Base-by-base conservation (phyloP, 2,888 invertebrate species). In the Trichacis sp. region DNA sequence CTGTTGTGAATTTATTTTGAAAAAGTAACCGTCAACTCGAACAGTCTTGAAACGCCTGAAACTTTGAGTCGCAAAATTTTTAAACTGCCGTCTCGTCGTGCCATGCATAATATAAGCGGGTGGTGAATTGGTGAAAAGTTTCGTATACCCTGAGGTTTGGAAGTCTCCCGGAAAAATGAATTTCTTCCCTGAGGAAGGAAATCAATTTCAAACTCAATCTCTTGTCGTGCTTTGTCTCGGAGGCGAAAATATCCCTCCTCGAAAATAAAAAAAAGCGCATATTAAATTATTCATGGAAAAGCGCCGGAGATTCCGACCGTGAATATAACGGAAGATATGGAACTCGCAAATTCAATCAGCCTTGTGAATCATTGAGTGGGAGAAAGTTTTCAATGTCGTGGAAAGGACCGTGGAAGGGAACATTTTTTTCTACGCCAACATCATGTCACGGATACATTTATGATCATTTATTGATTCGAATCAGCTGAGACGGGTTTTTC, bases 401-500 rank as follows among this genome's bases (percentile, higher is more conserved):
- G 8, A 33, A 11, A 33, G 33, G 2, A 33, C 33, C 11, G 8
- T 24, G 24, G 4, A 5, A 24, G 24, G 24, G 24, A 24, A 24
- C 3, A 5, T 24, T 24, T 33, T 24, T 24, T 24, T 24, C 24
- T 24, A 42, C 8, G 42, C 24, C 17, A 17, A 12, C 33, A 6
- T 11, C n/a, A n/a, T 24, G 12, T 29, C 5, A 17, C 17, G 15
- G 29, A 19, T 24, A 48, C 29, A 29, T 24, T 0, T 46, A 46
- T 46, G 18, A 45, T 30, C 17, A 12, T 6, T 1, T 24, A 64
- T 64, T 40, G 58, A 64, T 59, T 51, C 12, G 46, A 55, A 64
- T 64, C 58, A 64, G 58, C 55, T 55, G 63, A 42, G 47, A 43
- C 43, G 54, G 58, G 58, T 64, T 54, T 58, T 64, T 53, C 59